Base-by-base conservation (phyloP, 2,797 vertebrate genomes). In the Coracias cyanogaster region DNA sequence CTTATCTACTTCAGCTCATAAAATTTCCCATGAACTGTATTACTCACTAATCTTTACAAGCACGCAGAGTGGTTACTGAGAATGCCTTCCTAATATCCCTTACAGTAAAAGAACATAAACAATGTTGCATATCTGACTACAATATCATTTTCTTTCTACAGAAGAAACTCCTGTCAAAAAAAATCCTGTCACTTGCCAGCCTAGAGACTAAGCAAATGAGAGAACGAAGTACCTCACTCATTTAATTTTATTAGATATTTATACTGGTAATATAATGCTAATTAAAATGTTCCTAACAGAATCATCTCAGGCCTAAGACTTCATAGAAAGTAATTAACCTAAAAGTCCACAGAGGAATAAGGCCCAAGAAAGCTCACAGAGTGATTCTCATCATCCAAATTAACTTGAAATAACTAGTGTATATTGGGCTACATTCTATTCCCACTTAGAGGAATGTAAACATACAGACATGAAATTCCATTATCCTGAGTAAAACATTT, bases 1-100 rank as follows among this genome's bases (percentile, higher is more conserved):
- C 87, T 94, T 97, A 97, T 94, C 95, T 95, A 85, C 77, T 96
- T 93, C 57, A 95, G 86, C 85, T 86, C 90, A 89, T 93, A 97
- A 94, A 92, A 94, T 92, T 97, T 97, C 96, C 94, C 96, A 97
- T 95, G 96, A 95, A 96, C 96, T 95, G 77, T 91, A 94, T 96
- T 95, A 95, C 89, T 96, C 84, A 91, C 72, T 95, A 97, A 96
- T 96, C 97, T 95, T 90, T 89, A 96, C 89, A 95, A 94, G 92
- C 86, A 96, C 33, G 82, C 79, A 78, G 91, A 96, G 60, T 82
- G 67, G 79, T 95, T 93, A 96, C 93, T 78, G 64, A 96, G 89
- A 97, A 95, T 87, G 82, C 88, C 3, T 74, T 90, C 88, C 74
- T 95, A 95, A 97, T 66, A 91, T 72, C 94, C 71, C 86, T 95